Base-by-base conservation (phyloP, 30 jellyfish, hydroid and myxozoan genomes). In the Mastigias papua region DNA sequence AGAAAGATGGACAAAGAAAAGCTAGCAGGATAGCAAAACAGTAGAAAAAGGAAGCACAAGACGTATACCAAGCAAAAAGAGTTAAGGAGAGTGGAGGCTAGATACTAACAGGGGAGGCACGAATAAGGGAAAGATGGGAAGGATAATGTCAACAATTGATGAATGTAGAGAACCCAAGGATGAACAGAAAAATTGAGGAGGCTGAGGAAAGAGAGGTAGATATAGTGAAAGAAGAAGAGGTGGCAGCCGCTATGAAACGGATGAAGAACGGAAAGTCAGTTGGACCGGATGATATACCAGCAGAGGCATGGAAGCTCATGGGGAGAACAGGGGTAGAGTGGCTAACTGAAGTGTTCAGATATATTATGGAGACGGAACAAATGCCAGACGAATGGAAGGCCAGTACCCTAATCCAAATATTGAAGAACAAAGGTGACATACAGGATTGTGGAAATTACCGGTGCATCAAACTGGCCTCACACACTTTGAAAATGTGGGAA, bases 261-360 rank as follows among this genome's bases (percentile, higher is more conserved):
- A 78, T 78, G 89, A 78, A 78, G 67, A 78, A 78, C 13, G 89
- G 89, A 29, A 61, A 78, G 26, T 81, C 89, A 15, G 68, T 23
- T 15, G 89, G 89, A 8, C 89, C 81, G 66, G 89, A 78, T 31
- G 65, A 57, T 67, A 78, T 27, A 17, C 89, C 89, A n/a, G 63
- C 63, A 33, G 89, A 51, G 67, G 89, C 81, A 21, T 22, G 80
- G 89, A 78, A 35, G 26, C 66, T 29, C 26, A 16, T 78, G 21
- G 89, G 89, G 5, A 29, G 65, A 8, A 35, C 11, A 23, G 89
- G 65, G 7, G 65, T 57, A 8, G 81, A 51, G 13, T 23, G 10
- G 7, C 57, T 76, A 48, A 20, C 51, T 5, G 4, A 10, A 26
- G 27, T 76, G 42, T 76, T 76, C 60, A 51, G 30, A 5, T 23